Percentiles rank a stretch among this genome's conserved stretches.
These are phyloP conservation scores for Chrysochloris asiatica DNA, from an alignment of 2,113 vertebrate species.

Conservation along the genomic window DNA sequence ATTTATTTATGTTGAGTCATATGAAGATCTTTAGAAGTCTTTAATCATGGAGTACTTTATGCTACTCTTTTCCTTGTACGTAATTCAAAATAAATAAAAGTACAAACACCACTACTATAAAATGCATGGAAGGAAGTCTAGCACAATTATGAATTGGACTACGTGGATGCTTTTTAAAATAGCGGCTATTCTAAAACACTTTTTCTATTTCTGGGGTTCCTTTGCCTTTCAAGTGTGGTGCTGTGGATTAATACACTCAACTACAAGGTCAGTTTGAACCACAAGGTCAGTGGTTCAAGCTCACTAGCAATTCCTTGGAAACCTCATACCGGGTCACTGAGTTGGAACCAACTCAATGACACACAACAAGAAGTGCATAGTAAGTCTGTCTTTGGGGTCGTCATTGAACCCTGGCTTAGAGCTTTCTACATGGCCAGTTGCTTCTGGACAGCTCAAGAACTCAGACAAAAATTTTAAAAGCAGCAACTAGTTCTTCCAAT, in stretches of 20 bases:
- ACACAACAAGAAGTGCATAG: too few species aligned
- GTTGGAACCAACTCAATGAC: too few species aligned
- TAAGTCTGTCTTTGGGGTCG: too few species aligned
- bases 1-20: conserved; percentile 9
- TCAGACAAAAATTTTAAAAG: not conserved
- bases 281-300: too few species aligned
- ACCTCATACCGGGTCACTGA: too few species aligned
- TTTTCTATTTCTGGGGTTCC: not conserved
- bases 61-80: not conserved
- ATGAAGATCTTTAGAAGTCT: not conserved
- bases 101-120: not conserved
- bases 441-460: not conserved
- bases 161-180: not conserved
- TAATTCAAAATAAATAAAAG: not conserved
- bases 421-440: not conserved
- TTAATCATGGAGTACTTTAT: not conserved
- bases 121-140: not conserved
- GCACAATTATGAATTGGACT: not conserved
- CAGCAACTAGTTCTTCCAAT: not conserved
- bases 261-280: too few species aligned
- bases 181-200: not conserved
- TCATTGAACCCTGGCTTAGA: not conserved
- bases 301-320: too few species aligned
- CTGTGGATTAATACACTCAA: too few species aligned
- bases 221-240: too few species aligned